A percentile compares a stretch with the other conserved stretches of the same genome.
phyloP scores from a whole-genome alignment of 2,888 invertebrate genomes.

The Dromius quadrimaculatus region DNA sequence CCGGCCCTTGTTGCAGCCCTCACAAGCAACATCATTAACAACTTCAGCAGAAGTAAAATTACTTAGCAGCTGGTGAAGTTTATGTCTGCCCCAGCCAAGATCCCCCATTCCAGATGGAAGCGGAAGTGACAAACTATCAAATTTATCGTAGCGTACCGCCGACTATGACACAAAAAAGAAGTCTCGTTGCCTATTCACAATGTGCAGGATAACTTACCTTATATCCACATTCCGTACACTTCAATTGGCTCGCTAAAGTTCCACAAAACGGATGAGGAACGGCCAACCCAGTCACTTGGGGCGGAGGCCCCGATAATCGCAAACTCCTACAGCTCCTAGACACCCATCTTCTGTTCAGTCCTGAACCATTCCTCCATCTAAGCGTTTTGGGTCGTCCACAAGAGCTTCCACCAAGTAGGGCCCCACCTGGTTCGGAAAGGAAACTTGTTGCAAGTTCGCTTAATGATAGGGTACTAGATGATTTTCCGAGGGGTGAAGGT shows the following conservation, averaged over 20 bases:
- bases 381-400: conserved; percentile 62
- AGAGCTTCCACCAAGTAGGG: conserved; percentile 56
- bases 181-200: too few relatives aligned
- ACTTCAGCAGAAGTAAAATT: conserved; percentile 90
- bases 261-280: conserved; percentile 80
- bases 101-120: conserved; percentile 76
- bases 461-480: conserved; percentile 51
- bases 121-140: conserved; percentile 88
- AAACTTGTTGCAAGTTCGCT: conserved; percentile 53
- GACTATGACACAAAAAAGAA: too few relatives aligned
- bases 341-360: conserved; percentile 54
- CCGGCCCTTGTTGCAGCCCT: conserved; percentile 72
- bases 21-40: conserved; percentile 86
- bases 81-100: conserved; percentile 73
- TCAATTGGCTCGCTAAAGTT: conserved; percentile 80
- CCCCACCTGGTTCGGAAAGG: conserved; percentile 25
- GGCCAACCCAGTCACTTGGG: conserved; percentile 65
- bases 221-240: conserved; percentile 79
- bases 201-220: too few relatives aligned
- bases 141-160: conserved; percentile 83
- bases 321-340: conserved; percentile 69
- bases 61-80: conserved; percentile 79
- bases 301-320: conserved; percentile 68
- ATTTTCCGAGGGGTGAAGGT: conserved; percentile 23
- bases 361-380: conserved; percentile 62